Base-by-base conservation (phyloP, 1,140 invertebrate genomes). In the Lasioglossum baleicum region DNA sequence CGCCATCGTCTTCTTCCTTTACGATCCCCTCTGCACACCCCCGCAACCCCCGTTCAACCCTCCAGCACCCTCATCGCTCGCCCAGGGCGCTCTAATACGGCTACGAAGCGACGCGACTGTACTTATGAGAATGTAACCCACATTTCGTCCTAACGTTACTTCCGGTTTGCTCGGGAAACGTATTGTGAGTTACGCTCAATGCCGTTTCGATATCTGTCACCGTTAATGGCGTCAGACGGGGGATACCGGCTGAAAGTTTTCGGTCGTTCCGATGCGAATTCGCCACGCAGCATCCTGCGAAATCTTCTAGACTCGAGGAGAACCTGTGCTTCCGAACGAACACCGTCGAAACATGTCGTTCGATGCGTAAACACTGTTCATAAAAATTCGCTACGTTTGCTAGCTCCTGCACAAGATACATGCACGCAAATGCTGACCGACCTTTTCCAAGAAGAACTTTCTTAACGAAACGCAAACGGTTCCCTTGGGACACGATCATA, bases 61-160 rank as follows among this genome's bases (percentile, higher is more conserved):
- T 8, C n/a, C 66, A 13, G 44, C 44, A 48, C 44, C 20, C 63
- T 65, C 68, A 35, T 72, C 72, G 69, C 78, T 79, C 64, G 75
- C 82, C 82, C 70, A 61, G 61, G 85, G 82, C 84, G 84, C 56
- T 79, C 75, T 84, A 87, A 86, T 81, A 87, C 82, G 82, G 60
- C 79, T 75, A 67, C 71, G 81, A 71, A 83, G 63, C 69, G 51
- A 60, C 81, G 72, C 67, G 61, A 31, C 67, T 80, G 70, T 87
- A 87, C 79, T 86, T 87, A 87, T 72, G 85, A 87, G 82, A 84
- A 76, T 86, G 78, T 83, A 86, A 82, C 78, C 84, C 72, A 87
- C 82, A 87, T 86, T 87, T 86, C 66, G 72, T 71, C 53, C 61
- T 70, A 86, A 85, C 71, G 69, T 86, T 83, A 80, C 76, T 82